These are phyloP conservation scores for Macrobrachium rosenbergii DNA, from an alignment of 1,140 invertebrate species.

Conservation along the genomic window DNA sequence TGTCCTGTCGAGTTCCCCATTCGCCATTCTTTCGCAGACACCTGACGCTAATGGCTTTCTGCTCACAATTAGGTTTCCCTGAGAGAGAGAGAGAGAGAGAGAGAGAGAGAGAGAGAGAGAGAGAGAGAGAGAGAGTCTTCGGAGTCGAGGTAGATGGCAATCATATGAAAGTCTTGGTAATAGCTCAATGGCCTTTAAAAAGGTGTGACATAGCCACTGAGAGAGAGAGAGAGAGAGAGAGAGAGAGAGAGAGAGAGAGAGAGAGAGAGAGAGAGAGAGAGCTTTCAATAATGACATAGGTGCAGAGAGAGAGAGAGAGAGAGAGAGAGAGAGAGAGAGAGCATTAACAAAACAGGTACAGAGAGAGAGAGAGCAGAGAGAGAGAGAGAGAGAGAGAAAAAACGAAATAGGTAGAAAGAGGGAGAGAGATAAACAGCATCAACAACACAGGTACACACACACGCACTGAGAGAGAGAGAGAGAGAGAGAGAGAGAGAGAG, in stretches of 20 bases:
- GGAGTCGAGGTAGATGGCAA: too few relatives aligned
- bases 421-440: neutral
- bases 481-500: neutral
- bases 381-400: slow-evolving; percentile 9
- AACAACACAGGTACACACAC: neutral
- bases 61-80: too few relatives aligned
- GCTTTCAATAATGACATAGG: neutral
- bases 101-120: too few relatives aligned
- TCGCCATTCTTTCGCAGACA: neutral
- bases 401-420: neutral
- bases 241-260: slow-evolving; percentile 16
- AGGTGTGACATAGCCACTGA: neutral
- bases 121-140: too few relatives aligned
- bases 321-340: slow-evolving; percentile 1
- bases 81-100: too few relatives aligned
- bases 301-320: neutral
- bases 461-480: neutral
- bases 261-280: slow-evolving; percentile 28
- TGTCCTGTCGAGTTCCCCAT: neutral
- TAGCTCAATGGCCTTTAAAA: neutral
- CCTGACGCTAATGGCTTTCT: neutral
- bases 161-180: neutral
- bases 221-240: neutral
- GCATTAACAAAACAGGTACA: too few relatives aligned
- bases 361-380: neutral